Evolutionary conservation across 2,888 invertebrate genomes (phyloP).

Genomic region (Megalurothrips usitatus): DNA sequence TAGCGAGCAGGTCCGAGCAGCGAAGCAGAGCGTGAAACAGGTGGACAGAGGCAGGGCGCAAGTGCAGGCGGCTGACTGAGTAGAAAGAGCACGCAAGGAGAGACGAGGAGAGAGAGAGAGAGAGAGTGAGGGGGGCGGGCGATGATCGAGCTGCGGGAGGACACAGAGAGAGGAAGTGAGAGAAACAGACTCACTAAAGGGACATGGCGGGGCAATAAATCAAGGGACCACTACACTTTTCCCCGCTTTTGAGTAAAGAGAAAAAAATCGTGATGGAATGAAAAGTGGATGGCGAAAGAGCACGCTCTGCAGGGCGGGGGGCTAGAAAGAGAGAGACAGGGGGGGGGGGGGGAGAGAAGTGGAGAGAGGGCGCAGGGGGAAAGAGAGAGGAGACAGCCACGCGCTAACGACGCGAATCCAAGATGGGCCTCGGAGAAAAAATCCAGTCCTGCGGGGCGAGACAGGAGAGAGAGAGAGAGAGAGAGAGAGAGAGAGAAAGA

Average conservation of each 20-base stretch:
- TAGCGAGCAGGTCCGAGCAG: no score
- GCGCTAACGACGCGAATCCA: slow-evolving; percentile 17
- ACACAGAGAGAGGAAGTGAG: not conserved
- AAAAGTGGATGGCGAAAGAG: slow-evolving; percentile 2
- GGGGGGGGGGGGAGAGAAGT: no score
- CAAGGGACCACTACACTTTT: slow-evolving; percentile 19
- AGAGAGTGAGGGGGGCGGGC: not conserved
- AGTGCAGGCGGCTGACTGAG: no score
- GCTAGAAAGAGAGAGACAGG: no score
- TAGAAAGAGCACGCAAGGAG: no score
- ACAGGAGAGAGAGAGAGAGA: not conserved
- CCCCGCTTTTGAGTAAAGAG: slow-evolving; percentile 14
- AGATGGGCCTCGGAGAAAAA: not conserved
- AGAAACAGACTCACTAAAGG: slow-evolving; percentile 9
- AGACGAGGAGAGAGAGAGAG: not conserved
- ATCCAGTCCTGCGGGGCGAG: not conserved
- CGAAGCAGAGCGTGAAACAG: no score
- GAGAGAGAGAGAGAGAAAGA: not conserved
- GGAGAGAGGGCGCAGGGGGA: no score
- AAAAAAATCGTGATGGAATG: not conserved
- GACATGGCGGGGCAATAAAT: slow-evolving; percentile 11
- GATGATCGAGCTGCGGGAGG: not conserved
- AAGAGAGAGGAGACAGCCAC: not conserved
- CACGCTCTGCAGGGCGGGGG: no score
- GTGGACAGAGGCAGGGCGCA: no score